Evolutionary conservation across 2,797 vertebrate genomes (phyloP), one percentile per base, ranked within the genome.

Genomic region (Pyrocephalus nanus): DNA sequence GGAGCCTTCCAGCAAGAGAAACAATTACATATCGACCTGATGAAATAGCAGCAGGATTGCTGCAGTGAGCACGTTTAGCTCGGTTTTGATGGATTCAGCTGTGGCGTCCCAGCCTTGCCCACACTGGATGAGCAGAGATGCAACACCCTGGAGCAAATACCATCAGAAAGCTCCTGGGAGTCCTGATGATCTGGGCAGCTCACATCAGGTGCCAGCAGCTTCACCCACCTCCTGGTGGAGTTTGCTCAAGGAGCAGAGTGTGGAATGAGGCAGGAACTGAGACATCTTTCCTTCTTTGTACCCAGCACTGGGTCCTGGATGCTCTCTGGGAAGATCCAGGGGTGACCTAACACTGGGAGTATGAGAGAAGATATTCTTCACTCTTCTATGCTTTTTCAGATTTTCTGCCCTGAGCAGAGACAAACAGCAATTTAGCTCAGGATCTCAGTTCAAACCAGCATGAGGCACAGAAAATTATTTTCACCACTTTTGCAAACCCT

Each of bases 1-100:
- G 55, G 42, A 93, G 80, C 95, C 95, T 71, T 90, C 64, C 77
- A 90, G 95, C 94, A 92, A 92, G 25, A 95, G 88, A 76, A 93
- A 79, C 80, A 92, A 97, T 93, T 95, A 78, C 67, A 58, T 47
- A 88, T 67, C 15, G 15, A 88, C 80, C 45, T 71, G 74, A 90
- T 0, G 38, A 88, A 96, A 77, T 5, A 85, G 86, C 75, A 91
- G 40, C 61, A 84, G 71, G 60, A 67, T 65, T 73, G 45, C 48
- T 86, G 42, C 55, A 88, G 76, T 5, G 12, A 88, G 61, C 32
- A 25, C 0, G 0, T 54, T 92, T 70, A 57, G 34, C 25, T 48
- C 65, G 45, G 55, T 74, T 90, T 64, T 11, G 14, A 51, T 47
- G 25, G 76, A 60, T 70, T 88, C 40, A 25, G 72, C 38, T 67